These are phyloP conservation scores for Carterocephalus palaemon DNA, from an alignment of 2,888 invertebrate species.

Conservation along the genomic window DNA sequence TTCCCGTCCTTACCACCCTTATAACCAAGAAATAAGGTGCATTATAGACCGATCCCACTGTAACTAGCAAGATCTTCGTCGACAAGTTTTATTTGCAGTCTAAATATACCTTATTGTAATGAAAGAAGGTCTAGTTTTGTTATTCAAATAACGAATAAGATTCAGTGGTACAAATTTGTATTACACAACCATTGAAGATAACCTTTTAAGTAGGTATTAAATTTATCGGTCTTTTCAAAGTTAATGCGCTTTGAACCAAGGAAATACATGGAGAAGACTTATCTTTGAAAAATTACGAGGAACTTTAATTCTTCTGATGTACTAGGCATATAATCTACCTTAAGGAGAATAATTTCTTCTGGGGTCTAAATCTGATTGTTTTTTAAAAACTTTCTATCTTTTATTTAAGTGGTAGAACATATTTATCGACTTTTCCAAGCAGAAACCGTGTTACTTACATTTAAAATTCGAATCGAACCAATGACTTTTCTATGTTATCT, in stretches of 20 bases:
- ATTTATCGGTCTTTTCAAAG: slow-evolving; percentile 18
- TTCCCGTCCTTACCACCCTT: not conserved
- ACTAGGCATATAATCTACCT: too few relatives aligned
- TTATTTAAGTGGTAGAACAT: too few relatives aligned
- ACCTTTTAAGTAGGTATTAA: slow-evolving; percentile 17
- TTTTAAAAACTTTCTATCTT: too few relatives aligned
- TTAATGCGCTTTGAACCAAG: slow-evolving; percentile 11
- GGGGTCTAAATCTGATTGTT: too few relatives aligned
- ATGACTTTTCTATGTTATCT: too few relatives aligned
- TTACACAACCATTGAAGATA: slow-evolving; percentile 19
- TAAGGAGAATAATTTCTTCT: too few relatives aligned
- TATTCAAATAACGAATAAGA: not conserved
- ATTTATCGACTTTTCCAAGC: too few relatives aligned
- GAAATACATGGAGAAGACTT: slow-evolving; percentile 8
- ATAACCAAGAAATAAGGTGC: not conserved
- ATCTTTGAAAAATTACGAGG: too few relatives aligned
- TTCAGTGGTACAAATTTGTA: slow-evolving; percentile 16
- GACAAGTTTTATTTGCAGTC: not conserved
- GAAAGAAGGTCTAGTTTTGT: slow-evolving; percentile 3
- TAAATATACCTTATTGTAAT: not conserved
- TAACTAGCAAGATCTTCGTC: not conserved
- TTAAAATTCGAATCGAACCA: too few relatives aligned
- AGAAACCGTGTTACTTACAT: too few relatives aligned
- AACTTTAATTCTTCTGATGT: too few relatives aligned
- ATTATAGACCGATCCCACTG: not conserved